phyloP scores from a whole-genome alignment of 1,140 invertebrate species.

The Micrasema minimum region DNA sequence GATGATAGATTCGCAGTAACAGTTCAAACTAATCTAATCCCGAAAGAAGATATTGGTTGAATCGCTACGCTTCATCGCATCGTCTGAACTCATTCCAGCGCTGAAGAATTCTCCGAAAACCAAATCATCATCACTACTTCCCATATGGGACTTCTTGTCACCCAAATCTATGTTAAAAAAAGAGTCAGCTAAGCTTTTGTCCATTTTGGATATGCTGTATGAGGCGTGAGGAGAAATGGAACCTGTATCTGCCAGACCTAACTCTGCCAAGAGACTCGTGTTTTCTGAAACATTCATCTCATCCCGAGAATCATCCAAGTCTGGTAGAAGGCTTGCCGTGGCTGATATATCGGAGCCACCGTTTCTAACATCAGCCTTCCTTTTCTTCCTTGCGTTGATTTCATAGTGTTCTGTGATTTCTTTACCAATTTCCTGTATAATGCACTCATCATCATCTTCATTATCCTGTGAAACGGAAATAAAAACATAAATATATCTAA shows the following conservation, averaged over 20 bases:
- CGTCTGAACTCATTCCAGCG: constrained; percentile 22
- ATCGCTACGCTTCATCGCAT: constrained; percentile 33
- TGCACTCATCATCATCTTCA: constrained; percentile 63
- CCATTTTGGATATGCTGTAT: constrained; percentile 34
- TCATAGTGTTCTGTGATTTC: constrained; percentile 55
- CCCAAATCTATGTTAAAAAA: constrained; percentile 48
- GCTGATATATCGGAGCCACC: constrained; percentile 11
- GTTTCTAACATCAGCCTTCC: constrained; percentile 36
- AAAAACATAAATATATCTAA: no score
- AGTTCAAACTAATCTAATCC: constrained; percentile 36
- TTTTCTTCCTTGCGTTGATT: constrained; percentile 42
- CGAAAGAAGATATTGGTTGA: constrained; percentile 41
- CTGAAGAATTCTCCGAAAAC: constrained; percentile 45
- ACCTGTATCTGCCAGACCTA: constrained; percentile 44
- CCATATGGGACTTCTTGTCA: constrained; percentile 13
- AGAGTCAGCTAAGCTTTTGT: constrained; percentile 20
- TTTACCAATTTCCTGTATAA: constrained; percentile 56
- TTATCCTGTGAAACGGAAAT: constrained; percentile 57
- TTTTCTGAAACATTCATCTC: constrained; percentile 46
- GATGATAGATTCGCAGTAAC: no score
- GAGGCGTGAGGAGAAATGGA: constrained; percentile 28
- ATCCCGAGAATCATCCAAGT: constrained; percentile 41
- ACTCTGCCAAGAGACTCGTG: constrained; percentile 49
- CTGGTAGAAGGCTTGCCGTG: constrained; percentile 44
- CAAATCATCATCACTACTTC: constrained; percentile 38